Base-by-base conservation (phyloP, 2,888 invertebrate genomes). In the Esperia sulphurella region DNA sequence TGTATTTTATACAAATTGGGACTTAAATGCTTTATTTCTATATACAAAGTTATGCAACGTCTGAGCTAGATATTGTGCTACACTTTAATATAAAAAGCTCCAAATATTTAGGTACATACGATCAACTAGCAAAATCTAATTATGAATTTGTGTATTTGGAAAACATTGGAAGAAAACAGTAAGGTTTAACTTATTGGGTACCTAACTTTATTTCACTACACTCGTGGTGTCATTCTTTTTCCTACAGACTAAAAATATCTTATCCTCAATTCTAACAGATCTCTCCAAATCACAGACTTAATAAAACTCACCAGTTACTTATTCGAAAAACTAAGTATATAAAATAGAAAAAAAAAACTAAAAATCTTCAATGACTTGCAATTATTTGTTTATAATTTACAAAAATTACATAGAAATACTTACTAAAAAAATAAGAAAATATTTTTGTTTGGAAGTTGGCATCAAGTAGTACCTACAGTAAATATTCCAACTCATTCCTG, bases 141-240 rank as follows among this genome's bases (percentile, higher is more conserved):
- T 58, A 58, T 52, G 37, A 48, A 46, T 45, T 28, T 49, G 40
- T 12, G 50, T 35, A 49, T 51, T 53, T 63, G 61, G 61, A 68
- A 72, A 74, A 63, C 53, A 62, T 50, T 71, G 73, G 71, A 71
- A 71, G 71, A 68, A 57, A 53, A 48, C 3, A 52, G 9, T n/a
- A n/a, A n/a, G 49, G 49, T 6, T 50, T 46, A 39, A 41, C 21
- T 21, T 21, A 21, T 21, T 21, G 5, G 21, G 5, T 21, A 21
- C 21, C 12, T 14, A 8, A 31, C 14, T 14, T 43, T 44, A 54
- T 57, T 52, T 54, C 12, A 37, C 12, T n/a, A n/a, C n/a, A 37
- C 13, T n/a, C n/a, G 6, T 62, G 59, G 59, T 63, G 59, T 59
- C 47, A 55, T 49, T 37, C 10, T 10, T 37, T 37, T n/a, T n/a